Base-by-base conservation (phyloP, 2,113 vertebrate species). In the Callopanchax toddi region DNA sequence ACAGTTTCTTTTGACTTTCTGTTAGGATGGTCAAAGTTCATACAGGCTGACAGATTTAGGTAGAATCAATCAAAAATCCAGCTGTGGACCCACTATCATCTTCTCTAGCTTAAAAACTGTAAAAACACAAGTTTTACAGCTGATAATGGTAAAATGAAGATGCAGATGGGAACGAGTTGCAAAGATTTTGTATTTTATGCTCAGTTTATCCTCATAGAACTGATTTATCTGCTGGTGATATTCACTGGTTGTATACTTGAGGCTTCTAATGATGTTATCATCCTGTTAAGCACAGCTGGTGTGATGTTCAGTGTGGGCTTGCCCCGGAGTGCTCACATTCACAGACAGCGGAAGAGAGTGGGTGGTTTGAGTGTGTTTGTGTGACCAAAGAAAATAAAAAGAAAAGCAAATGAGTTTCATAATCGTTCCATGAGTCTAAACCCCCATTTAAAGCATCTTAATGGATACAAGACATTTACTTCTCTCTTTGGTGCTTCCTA, bases 231-330 rank as follows among this genome's bases (percentile, higher is more conserved):
- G 13, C 43, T 34, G 49, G 62, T 34, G 65, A 48, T 12, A 4
- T 51, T 59, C 60, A 61, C 51, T 21, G 40, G 39, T 36, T 60
- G 69, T 60, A 23, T 68, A 26, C 34, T 61, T 45, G 56, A 70
- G 49, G 69, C 60, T 71, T n/a, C 60, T 65, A 46, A 62, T 46
- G 69, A 55, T 60, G 52, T 55, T 54, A 64, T 59, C 44, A 44
- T 46, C 12, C 23, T 53, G 74, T 65, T 32, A 15, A 70, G 55
- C 67, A 76, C 73, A 74, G 68, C 71, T 84, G 76, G 55, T 63
- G 74, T 51, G 60, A 71, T 62, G 63, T 67, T 76, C 64, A 48
- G 64, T 67, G 77, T 67, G 29, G 63, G 77, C 40, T 75, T 26
- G 45, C 66, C 67, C 59, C 71, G 45, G 55, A 76, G 69, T 45